Evolutionary conservation across 2,113 vertebrate genomes (phyloP).

Genomic region (Nothobranchius furzeri): DNA sequence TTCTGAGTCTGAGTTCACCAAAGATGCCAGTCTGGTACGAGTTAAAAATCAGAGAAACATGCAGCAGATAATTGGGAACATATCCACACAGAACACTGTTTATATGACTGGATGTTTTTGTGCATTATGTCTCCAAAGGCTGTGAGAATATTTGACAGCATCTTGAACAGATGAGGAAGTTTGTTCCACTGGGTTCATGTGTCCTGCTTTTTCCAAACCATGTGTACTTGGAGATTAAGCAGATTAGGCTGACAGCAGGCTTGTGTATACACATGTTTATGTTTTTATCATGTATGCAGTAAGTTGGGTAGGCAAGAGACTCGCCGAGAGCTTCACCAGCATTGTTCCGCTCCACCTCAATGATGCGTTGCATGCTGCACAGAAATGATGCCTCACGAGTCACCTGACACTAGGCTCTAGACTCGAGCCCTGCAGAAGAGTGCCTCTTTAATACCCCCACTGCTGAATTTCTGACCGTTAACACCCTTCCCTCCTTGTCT

Average conservation of each 20-base stretch:
- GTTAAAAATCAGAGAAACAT: conserved; percentile 70
- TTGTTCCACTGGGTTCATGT: conserved; percentile 37
- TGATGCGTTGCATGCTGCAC: not conserved
- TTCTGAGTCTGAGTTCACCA: conserved; percentile 48
- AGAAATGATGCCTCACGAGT: too few species aligned
- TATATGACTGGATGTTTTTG: conserved; percentile 63
- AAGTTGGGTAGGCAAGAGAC: conserved; percentile 5
- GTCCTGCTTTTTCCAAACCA: conserved; percentile 16
- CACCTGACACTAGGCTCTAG: too few species aligned
- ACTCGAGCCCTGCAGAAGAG: too few species aligned
- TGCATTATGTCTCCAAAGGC: conserved; percentile 61
- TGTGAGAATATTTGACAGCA: conserved; percentile 64
- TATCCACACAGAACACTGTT: conserved; percentile 55
- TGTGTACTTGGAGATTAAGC: conserved; percentile 27
- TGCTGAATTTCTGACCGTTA: too few species aligned
- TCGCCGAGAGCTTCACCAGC: conserved; percentile 8
- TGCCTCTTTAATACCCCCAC: too few species aligned
- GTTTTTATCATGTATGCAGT: conserved; percentile 12
- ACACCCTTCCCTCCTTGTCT: too few species aligned
- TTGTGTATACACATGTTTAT: conserved; percentile 6
- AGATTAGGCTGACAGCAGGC: conserved; percentile 34
- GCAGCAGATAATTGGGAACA: conserved; percentile 72
- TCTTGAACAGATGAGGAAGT: conserved; percentile 52
- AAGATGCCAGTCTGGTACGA: conserved; percentile 62
- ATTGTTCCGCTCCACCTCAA: not conserved